These are phyloP conservation scores for Phalacrocorax pelagicus DNA, from an alignment of 2,113 vertebrate species.

Conservation along the genomic window DNA sequence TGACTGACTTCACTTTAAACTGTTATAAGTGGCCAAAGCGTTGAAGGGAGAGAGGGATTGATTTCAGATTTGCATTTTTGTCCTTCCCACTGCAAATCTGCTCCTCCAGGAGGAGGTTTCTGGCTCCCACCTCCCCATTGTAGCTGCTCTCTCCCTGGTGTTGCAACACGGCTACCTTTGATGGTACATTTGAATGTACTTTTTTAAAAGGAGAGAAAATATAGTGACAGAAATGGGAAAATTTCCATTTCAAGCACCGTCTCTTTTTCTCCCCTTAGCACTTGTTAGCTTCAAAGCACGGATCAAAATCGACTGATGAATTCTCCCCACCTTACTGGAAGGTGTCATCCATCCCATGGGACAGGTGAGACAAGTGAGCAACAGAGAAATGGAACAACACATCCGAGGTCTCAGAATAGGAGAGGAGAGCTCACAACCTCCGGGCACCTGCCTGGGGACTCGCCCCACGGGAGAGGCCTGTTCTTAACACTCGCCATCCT, in stretches of 20 bases:
- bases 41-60: background rate
- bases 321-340: background rate
- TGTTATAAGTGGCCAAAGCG: background rate
- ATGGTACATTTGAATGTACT: background rate
- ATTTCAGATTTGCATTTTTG: background rate
- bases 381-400: background rate
- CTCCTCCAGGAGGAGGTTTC: slow-evolving; percentile 37
- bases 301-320: background rate
- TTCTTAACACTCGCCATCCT: background rate
- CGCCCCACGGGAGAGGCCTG: background rate
- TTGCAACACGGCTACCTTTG: background rate
- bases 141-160: background rate
- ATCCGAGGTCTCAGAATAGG: fast-evolving
- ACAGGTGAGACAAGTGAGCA: background rate
- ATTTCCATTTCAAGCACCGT: slow-evolving; percentile 43
- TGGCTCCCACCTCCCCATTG: background rate
- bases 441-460: background rate
- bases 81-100: slow-evolving; percentile 1
- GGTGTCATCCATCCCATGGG: background rate
- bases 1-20: background rate
- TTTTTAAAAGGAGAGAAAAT: background rate
- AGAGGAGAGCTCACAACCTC: background rate
- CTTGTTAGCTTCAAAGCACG: slow-evolving; percentile 25
- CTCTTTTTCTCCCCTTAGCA: background rate
- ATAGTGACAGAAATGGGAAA: background rate